phyloP scores from a whole-genome alignment of 2,113 vertebrate genomes.

The Etheostoma spectabile region DNA sequence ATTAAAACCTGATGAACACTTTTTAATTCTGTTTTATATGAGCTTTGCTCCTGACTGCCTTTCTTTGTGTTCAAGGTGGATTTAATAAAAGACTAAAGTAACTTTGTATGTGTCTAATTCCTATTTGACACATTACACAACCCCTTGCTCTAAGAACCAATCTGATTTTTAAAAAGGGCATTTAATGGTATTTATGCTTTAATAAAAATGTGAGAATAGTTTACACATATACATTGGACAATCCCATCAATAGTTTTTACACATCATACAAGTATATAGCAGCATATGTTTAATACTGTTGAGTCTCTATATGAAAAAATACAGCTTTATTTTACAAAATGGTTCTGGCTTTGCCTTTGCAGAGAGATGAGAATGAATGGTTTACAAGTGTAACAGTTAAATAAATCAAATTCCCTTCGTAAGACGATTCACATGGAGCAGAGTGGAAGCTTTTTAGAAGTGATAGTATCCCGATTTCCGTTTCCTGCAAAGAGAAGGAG shows the following conservation, averaged over 20 bases:
- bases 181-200: slow-evolving; percentile 82
- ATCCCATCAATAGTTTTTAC: slow-evolving; percentile 85
- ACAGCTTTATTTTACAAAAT: slow-evolving; percentile 90
- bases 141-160: background rate
- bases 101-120: background rate
- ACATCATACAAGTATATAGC: slow-evolving; percentile 87
- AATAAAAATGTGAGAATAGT: slow-evolving; percentile 87
- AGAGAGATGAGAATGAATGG: slow-evolving; percentile 70
- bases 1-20: background rate
- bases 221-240: slow-evolving; percentile 87
- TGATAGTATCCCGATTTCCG: slow-evolving; percentile 90
- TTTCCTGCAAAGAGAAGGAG: slow-evolving; percentile 84
- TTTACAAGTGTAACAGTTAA: slow-evolving; percentile 65
- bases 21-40: slow-evolving; percentile 8
- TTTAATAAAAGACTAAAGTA: slow-evolving; percentile 65
- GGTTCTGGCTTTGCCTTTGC: slow-evolving; percentile 70
- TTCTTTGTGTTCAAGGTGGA: slow-evolving; percentile 37
- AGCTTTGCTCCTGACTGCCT: background rate
- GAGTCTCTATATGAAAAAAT: slow-evolving; percentile 89
- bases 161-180: background rate
- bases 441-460: slow-evolving; percentile 84
- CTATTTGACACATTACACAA: background rate
- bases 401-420: slow-evolving; percentile 71
- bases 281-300: slow-evolving; percentile 88
- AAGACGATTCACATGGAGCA: slow-evolving; percentile 45